Percentiles rank a stretch among this genome's conserved stretches.
phyloP scores from a whole-genome alignment of 2,113 vertebrate genomes.

The Toxotes chatareus region DNA sequence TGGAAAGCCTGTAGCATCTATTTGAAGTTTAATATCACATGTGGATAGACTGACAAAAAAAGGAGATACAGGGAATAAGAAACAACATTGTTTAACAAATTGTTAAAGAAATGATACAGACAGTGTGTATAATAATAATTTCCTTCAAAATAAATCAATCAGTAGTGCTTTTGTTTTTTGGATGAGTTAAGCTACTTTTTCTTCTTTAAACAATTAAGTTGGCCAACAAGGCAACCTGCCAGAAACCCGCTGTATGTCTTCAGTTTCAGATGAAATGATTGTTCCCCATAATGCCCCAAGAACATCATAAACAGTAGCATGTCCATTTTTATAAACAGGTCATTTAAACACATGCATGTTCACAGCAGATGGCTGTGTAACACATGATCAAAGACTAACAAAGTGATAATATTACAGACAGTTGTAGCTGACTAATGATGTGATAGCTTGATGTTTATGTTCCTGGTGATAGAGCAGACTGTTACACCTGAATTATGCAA shows the following conservation, averaged over 20 bases:
- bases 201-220: too few relatives aligned
- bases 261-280: neutral
- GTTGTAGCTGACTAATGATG: constrained; percentile 19
- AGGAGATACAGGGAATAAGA: neutral
- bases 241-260: neutral
- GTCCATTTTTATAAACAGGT: neutral
- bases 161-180: neutral
- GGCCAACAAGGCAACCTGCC: neutral
- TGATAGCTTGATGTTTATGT: constrained; percentile 39
- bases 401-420: constrained; percentile 39
- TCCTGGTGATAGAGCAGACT: constrained; percentile 26
- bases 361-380: constrained; percentile 20
- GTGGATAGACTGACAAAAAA: neutral
- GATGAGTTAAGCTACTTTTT: too few relatives aligned
- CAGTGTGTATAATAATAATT: neutral
- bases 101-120: neutral
- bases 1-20: neutral
- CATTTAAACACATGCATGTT: constrained; percentile 27
- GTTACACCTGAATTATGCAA: constrained; percentile 74
- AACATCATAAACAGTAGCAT: neutral
- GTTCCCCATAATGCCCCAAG: too few relatives aligned
- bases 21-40: neutral
- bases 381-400: constrained; percentile 21
- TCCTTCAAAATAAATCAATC: too few relatives aligned
- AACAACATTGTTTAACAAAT: neutral